Evolutionary conservation across 1,140 invertebrate genomes (phyloP).

Genomic region (Drosophila yakuba): DNA sequence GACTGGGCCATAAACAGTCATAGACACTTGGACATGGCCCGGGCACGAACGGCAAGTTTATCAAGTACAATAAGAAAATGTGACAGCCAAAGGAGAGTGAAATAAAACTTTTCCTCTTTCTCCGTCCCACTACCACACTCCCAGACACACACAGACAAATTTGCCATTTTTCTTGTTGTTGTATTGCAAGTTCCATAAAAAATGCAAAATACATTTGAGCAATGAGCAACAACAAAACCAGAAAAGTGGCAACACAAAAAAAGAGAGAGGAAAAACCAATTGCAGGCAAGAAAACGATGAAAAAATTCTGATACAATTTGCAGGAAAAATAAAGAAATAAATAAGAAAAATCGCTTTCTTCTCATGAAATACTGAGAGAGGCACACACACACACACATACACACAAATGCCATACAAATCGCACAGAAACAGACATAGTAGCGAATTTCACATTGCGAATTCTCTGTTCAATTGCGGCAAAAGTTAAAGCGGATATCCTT

Average conservation of each 20-base stretch:
- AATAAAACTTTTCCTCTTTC: conserved; percentile 46
- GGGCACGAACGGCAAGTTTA: conserved; percentile 68
- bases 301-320: conserved; percentile 52
- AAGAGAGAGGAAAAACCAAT: conserved; percentile 54
- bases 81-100: conserved; percentile 62
- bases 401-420: conserved; percentile 25
- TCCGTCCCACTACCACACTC: conserved; percentile 2
- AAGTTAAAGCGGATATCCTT: conserved; percentile 56
- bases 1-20: conserved; percentile 76
- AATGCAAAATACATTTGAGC: conserved; percentile 69
- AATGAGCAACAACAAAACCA: conserved; percentile 48
- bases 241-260: conserved; percentile 43
- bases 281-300: conserved; percentile 52
- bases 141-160: conserved; percentile 61
- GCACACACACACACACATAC: conserved; percentile 1
- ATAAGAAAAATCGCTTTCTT: conserved; percentile 53
- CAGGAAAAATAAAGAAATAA: conserved; percentile 50
- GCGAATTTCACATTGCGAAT: conserved; percentile 35
- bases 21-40: conserved; percentile 75
- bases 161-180: conserved; percentile 53
- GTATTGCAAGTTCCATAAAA: conserved; percentile 67
- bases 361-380: conserved; percentile 34
- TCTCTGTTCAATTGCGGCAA: conserved; percentile 52
- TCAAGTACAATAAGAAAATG: conserved; percentile 81
- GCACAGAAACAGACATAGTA: background rate